Conservation (phyloP, 2,113 vertebrate species). For the Scomber colias region DNA sequence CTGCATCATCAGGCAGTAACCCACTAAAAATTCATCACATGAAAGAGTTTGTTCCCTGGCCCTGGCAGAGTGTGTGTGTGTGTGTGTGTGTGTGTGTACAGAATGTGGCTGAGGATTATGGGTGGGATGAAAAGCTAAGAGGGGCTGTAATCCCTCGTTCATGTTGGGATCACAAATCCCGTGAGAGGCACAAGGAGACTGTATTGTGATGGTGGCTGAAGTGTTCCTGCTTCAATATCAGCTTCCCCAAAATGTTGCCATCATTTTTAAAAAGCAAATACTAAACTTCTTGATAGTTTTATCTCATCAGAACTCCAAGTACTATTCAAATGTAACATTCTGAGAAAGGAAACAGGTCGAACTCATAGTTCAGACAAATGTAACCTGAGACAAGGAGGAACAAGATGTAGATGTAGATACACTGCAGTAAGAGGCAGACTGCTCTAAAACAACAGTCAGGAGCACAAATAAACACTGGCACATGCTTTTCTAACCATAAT, state of each 20-base stretch:
- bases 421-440: too few relatives aligned
- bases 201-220: neutral
- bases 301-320: neutral
- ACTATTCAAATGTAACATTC: neutral
- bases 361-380: neutral
- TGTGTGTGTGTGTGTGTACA: neutral
- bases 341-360: neutral
- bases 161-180: conserved; percentile 46
- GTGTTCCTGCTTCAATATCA: neutral
- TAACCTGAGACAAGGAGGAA: neutral
- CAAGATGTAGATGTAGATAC: neutral
- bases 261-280: too few relatives aligned
- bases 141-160: conserved; percentile 55
- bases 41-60: neutral
- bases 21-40: conserved; percentile 13
- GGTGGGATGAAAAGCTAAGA: conserved; percentile 39
- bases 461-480: too few relatives aligned
- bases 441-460: too few relatives aligned
- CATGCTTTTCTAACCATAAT: too few relatives aligned
- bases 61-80: neutral
- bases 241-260: neutral
- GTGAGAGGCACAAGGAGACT: conserved; percentile 18
- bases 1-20: neutral
- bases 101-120: conserved; percentile 21
- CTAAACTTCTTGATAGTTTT: neutral